A percentile compares a stretch with the other conserved stretches of the same genome.
phyloP scores from a whole-genome alignment of 92 coral and sea anemone genomes.

The Zoanthus gigantus region DNA sequence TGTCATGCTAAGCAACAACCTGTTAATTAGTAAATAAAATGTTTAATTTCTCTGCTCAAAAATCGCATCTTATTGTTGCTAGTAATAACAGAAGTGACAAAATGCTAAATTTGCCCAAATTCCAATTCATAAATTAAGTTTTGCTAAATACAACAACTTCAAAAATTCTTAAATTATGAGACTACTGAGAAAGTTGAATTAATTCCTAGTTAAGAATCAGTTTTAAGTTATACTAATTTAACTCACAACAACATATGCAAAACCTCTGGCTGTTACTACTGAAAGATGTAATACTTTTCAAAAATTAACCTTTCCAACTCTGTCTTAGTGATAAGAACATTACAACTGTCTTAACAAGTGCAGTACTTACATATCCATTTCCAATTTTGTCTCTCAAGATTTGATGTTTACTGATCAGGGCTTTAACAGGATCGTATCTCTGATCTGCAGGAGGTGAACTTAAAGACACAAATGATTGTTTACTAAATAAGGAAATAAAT shows the following conservation, averaged over 20 bases:
- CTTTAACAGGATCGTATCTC: neutral
- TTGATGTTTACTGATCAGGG: neutral
- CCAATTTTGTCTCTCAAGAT: neutral
- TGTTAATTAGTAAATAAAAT: neutral
- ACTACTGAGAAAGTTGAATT: neutral
- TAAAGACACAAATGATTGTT: neutral
- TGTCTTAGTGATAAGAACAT: neutral
- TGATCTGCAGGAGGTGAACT: neutral
- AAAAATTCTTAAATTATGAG: neutral
- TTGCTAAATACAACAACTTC: neutral
- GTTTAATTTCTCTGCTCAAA: constrained; percentile 1
- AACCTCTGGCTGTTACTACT: neutral
- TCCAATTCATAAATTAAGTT: no score
- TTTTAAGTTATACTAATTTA: no score
- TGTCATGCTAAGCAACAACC: constrained; percentile 2
- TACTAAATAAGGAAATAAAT: neutral
- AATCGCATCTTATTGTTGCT: neutral
- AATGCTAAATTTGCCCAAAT: no score
- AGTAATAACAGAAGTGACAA: neutral
- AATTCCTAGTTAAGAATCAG: neutral
- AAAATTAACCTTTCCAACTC: neutral
- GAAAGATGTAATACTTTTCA: neutral
- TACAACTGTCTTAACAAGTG: neutral
- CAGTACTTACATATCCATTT: neutral
- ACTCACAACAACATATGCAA: constrained; percentile 1